These are phyloP conservation scores for Microvelia longipes DNA, from an alignment of 1,140 invertebrate genomes.

Conservation along the genomic window DNA sequence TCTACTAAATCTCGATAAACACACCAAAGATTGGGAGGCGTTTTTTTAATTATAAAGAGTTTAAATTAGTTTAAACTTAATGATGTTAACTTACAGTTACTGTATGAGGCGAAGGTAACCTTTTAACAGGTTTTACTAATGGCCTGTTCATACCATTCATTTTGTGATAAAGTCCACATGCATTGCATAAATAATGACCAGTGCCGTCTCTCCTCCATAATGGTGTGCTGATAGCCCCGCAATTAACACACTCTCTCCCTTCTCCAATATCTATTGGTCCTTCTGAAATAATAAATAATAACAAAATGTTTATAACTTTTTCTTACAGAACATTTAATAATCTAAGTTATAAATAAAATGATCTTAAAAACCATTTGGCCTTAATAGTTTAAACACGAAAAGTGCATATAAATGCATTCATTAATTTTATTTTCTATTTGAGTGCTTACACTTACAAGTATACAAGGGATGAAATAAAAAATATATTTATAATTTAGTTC, in stretches of 20 bases:
- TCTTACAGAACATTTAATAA: no score
- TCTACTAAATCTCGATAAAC: no score
- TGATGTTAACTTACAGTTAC: no score
- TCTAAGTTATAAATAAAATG: conserved; percentile 6
- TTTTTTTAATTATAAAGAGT: no score
- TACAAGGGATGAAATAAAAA: no score
- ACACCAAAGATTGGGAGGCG: no score
- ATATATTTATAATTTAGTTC: no score
- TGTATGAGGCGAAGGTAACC: conserved; percentile 53
- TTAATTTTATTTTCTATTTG: no score
- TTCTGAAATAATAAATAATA: conserved; percentile 35
- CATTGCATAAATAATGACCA: conserved; percentile 95
- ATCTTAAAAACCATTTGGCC: conserved; percentile 8
- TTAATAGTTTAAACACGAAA: not conserved
- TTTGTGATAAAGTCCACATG: conserved; percentile 90
- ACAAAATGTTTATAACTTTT: no score
- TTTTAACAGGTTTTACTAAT: conserved; percentile 73
- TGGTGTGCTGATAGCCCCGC: conserved; percentile 86
- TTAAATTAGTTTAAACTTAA: no score
- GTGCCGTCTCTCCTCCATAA: conserved; percentile 89
- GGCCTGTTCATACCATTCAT: conserved; percentile 89
- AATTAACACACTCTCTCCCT: conserved; percentile 90
- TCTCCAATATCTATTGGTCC: conserved; percentile 70
- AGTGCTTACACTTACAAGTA: no score
- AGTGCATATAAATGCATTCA: no score